Base-by-base conservation (phyloP, 2,888 invertebrate species). In the Campopleginae sp. region DNA sequence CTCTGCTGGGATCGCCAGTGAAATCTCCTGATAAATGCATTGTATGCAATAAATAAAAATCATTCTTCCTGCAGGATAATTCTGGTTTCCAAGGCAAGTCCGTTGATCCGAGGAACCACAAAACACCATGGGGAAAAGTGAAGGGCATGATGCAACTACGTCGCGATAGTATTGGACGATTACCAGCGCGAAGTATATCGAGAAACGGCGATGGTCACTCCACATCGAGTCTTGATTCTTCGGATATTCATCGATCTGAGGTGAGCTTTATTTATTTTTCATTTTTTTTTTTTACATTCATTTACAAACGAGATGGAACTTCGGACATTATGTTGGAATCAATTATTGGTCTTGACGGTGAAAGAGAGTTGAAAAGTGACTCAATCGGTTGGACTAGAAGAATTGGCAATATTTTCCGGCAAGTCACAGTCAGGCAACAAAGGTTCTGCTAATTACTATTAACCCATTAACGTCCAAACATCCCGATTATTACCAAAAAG, bases 101-200 rank as follows among this genome's bases (percentile, higher is more conserved):
- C 66, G 51, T 66, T 14, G 94, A 94, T 2, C 95, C 95, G 89
- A 95, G 95, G 86, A 93, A 94, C 17, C 95, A 95, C 92, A 96
- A 96, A 91, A 96, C 96, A n/a, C 96, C 97, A 0, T 97, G 97
- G 97, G 96, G 96, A 0, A 96, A 96, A 93, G 96, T 97, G 94
- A 96, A 96, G 86, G 96, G 96, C 90, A 97, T 97, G 81, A 96
- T 97, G 86, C 96, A 96, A 91, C 96, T 96, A 0, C 95, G 96
- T 76, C 95, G 96, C 85, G 96, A 96, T 87, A 96, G 96, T 23
- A 95, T 96, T 81, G 96, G 96, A 93, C 95, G 95, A 92, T 95
- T 95, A 91, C 94, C 95, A 54, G 93, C 93, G 85, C 91, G 95
- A 78, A 93, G 94, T 4, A 92, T 94, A 33, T 94, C 94, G 70